Percentiles rank a stretch among this genome's conserved stretches.
These are phyloP conservation scores for Muschampia plurimacula DNA, from an alignment of 2,888 invertebrate genomes.

Conservation along the genomic window DNA sequence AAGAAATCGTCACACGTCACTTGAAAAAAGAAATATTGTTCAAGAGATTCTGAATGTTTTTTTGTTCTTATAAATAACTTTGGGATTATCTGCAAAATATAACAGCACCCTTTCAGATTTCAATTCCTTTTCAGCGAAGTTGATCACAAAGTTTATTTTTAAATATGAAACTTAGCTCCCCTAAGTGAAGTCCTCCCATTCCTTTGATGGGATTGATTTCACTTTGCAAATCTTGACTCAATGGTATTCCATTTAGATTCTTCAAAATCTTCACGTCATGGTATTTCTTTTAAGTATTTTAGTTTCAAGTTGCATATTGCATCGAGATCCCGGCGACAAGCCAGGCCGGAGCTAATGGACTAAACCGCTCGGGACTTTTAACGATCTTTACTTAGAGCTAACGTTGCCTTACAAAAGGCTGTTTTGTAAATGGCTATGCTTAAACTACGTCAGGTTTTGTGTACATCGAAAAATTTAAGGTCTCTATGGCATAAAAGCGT, in stretches of 20 bases:
- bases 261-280: background rate
- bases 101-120: no score
- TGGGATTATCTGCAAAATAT: no score
- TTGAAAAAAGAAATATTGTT: no score
- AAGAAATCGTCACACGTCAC: no score
- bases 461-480: background rate
- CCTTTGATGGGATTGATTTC: no score
- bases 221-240: no score
- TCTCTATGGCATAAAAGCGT: background rate
- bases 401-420: constrained; percentile 69
- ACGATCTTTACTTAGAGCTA: constrained; percentile 75
- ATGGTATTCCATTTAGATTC: background rate
- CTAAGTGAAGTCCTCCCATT: no score
- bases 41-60: no score
- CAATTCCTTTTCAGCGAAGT: no score
- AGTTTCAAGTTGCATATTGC: constrained; percentile 51
- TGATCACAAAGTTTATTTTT: no score
- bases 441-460: constrained; percentile 32
- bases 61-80: no score
- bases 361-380: constrained; percentile 77
- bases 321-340: constrained; percentile 56
- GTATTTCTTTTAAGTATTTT: constrained; percentile 15
- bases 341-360: constrained; percentile 70
- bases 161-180: no score
- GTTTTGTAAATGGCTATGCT: constrained; percentile 59